Conservation (phyloP, 2,888 invertebrate genomes). For the Cheilosia soror region DNA sequence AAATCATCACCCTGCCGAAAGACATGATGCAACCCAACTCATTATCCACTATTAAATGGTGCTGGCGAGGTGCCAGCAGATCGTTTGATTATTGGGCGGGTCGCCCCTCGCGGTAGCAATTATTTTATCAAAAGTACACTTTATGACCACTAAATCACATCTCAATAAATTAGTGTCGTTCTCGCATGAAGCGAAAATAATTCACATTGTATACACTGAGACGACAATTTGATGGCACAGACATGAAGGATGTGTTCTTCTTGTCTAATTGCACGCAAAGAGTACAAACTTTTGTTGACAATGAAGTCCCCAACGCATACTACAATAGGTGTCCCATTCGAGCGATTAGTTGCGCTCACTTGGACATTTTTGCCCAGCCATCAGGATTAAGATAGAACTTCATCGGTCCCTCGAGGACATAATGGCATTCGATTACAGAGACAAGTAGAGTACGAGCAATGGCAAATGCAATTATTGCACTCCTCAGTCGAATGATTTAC, state of each 20-base stretch:
- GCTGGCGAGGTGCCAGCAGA: conserved; percentile 29
- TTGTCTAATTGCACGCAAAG: conserved; percentile 18
- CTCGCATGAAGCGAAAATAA: not conserved
- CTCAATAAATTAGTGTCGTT: conserved; percentile 38
- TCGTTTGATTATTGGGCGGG: conserved; percentile 7
- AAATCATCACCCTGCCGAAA: conserved; percentile 34
- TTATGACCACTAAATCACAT: conserved; percentile 43
- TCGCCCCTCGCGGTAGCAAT: conserved; percentile 1
- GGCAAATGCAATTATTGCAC: not conserved
- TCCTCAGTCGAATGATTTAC: conserved; percentile 28
- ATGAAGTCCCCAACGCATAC: not conserved
- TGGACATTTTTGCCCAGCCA: not conserved
- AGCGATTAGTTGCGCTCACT: conserved; percentile 29
- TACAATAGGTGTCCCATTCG: not conserved
- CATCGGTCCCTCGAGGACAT: conserved; percentile 11
- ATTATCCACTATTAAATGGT: conserved; percentile 28
- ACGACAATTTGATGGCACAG: conserved; percentile 43
- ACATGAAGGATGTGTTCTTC: conserved; percentile 44
- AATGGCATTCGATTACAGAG: not conserved
- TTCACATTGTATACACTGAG: not conserved
- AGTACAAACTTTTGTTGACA: conserved; percentile 26
- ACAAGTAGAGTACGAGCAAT: not conserved
- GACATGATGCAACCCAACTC: conserved; percentile 41
- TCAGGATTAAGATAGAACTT: conserved; percentile 15
- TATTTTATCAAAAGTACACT: conserved; percentile 36